phyloP scores from a whole-genome alignment of 2,888 invertebrate species.

The Napeogenes sylphis region DNA sequence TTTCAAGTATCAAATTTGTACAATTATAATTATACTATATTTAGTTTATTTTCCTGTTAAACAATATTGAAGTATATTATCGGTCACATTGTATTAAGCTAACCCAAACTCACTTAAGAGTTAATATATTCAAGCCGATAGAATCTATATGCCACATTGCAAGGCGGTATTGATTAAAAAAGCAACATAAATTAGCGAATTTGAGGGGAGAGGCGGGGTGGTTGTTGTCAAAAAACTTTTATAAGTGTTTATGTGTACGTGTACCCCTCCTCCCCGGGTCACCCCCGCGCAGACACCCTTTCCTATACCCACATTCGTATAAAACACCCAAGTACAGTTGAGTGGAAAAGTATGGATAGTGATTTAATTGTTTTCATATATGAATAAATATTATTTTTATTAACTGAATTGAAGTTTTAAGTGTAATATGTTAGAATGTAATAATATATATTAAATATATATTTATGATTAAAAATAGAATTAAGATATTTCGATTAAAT shows the following conservation, averaged over 20 bases:
- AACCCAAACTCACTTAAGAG: not conserved
- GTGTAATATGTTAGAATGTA: too few species aligned
- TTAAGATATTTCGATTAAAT: not conserved
- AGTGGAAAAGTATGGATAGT: conserved; percentile 36
- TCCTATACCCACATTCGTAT: conserved; percentile 76
- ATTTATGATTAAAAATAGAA: not conserved
- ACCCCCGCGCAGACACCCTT: conserved; percentile 68
- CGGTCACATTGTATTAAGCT: not conserved
- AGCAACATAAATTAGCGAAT: conserved; percentile 78
- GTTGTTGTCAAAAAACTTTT: conserved; percentile 78
- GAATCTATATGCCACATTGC: conserved; percentile 52
- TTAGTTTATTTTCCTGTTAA: too few species aligned
- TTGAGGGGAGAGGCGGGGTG: conserved; percentile 56
- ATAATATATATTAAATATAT: too few species aligned
- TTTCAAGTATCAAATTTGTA: too few species aligned
- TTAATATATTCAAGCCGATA: conserved; percentile 41
- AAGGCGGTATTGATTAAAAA: conserved; percentile 74
- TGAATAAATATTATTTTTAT: not conserved
- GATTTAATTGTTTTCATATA: not conserved
- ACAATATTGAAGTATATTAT: not conserved
- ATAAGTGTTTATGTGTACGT: conserved; percentile 75
- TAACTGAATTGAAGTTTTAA: too few species aligned
- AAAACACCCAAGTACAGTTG: conserved; percentile 58
- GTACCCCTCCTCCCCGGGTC: conserved; percentile 29
- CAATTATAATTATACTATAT: too few species aligned